Evolutionary conservation across 2,888 invertebrate species (phyloP).

Genomic region (Petrophora chlorosata): DNA sequence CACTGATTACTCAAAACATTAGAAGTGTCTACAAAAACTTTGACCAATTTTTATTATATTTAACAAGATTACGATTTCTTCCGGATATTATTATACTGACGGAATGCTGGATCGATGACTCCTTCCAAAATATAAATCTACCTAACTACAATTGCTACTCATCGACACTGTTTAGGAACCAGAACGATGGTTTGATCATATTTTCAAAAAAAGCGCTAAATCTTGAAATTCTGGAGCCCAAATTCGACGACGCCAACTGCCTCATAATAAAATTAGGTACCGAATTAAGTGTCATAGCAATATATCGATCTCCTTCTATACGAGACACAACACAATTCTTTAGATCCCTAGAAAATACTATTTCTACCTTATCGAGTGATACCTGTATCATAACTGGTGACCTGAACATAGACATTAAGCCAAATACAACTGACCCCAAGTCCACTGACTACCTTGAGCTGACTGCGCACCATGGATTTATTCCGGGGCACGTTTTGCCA

Average conservation of each 20-base stretch:
- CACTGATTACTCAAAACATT: conserved; percentile 7
- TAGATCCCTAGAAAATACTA: background rate
- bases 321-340: background rate
- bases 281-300: background rate
- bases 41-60: conserved; percentile 1
- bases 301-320: conserved; percentile 1
- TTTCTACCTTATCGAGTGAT: background rate
- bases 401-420: too few relatives aligned
- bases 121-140: background rate
- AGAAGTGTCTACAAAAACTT: conserved; percentile 6
- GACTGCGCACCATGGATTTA: conserved; percentile 7
- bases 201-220: background rate
- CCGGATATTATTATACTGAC: conserved; percentile 11
- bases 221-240: background rate
- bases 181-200: conserved; percentile 12
- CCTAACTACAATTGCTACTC: background rate
- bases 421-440: conserved; percentile 5
- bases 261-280: background rate
- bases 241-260: conserved; percentile 10
- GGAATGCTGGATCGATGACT: conserved; percentile 4
- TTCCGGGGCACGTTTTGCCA: conserved; percentile 3
- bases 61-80: background rate
- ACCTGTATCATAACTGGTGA: conserved; percentile 1
- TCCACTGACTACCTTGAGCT: conserved; percentile 7
- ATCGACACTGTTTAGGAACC: conserved; percentile 2